Conservation (phyloP, 2,113 vertebrate species). For the Glareola pratincola region DNA sequence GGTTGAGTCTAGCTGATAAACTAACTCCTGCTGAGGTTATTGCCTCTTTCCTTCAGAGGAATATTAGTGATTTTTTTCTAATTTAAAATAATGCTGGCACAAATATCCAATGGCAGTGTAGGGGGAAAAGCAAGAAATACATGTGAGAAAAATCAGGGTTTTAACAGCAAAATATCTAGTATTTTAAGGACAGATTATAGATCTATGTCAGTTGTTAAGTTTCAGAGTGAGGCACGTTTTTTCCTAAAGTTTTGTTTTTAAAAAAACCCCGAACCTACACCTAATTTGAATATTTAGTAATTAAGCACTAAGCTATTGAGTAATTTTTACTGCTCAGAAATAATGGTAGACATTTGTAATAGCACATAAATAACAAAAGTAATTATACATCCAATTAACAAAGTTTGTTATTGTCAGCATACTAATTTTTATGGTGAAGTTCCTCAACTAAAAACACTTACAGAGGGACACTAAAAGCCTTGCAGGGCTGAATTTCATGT, state of each 20-base stretch:
- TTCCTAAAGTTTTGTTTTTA: background rate
- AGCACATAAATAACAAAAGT: background rate
- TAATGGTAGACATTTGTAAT: background rate
- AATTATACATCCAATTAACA: background rate
- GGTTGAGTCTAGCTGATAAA: background rate
- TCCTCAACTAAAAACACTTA: background rate
- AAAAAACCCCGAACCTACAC: background rate
- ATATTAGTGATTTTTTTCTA: background rate
- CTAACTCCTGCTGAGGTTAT: background rate
- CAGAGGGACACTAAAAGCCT: background rate
- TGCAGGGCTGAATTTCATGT: background rate
- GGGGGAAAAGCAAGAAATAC: background rate
- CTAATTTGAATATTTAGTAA: background rate
- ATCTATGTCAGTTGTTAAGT: background rate
- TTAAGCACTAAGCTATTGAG: background rate
- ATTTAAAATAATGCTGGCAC: background rate
- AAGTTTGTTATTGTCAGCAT: background rate
- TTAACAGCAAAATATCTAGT: background rate
- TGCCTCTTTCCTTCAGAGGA: background rate
- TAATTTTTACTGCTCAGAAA: background rate
- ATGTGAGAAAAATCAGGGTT: rapidly evolving
- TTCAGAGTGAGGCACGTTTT: background rate
- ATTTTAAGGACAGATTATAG: background rate
- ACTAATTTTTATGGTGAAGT: background rate
- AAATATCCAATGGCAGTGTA: background rate